phyloP scores from a whole-genome alignment of 2,888 invertebrate species.

The Scrobipalpa costella region DNA sequence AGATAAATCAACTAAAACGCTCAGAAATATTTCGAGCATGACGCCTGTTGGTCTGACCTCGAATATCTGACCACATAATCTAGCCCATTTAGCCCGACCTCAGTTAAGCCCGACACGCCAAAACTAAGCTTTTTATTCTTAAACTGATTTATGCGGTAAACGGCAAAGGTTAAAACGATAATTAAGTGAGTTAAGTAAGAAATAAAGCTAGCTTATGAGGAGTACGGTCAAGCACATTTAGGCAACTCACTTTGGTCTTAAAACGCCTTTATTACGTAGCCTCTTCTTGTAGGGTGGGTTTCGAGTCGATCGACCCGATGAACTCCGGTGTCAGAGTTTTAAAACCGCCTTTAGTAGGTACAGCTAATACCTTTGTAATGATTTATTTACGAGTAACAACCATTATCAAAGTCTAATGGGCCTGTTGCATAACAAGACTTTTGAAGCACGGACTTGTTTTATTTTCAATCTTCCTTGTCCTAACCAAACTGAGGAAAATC shows the following conservation, averaged over 20 bases:
- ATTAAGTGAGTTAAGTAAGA: constrained; percentile 13
- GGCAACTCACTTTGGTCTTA: neutral
- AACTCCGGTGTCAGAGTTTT: too few species aligned
- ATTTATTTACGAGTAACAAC: too few species aligned
- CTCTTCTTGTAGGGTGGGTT: too few species aligned
- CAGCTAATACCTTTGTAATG: too few species aligned
- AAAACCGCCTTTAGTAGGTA: too few species aligned
- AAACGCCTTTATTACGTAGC: neutral
- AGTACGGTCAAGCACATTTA: neutral
- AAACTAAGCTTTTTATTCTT: constrained; percentile 18
- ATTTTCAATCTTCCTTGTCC: too few species aligned
- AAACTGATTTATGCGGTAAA: constrained; percentile 9
- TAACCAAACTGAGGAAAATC: too few species aligned
- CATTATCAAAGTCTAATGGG: too few species aligned
- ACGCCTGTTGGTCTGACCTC: constrained; percentile 7
- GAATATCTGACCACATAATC: constrained; percentile 16
- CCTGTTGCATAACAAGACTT: too few species aligned
- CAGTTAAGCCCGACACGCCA: constrained; percentile 1
- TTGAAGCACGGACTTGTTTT: too few species aligned
- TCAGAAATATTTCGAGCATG: neutral
- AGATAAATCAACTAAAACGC: neutral
- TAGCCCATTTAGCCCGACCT: constrained; percentile 10
- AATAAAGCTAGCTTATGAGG: constrained; percentile 2
- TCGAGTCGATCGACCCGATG: too few species aligned
- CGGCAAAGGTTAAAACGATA: constrained; percentile 8